A percentile compares a stretch with the other conserved stretches of the same genome.
Evolutionary conservation across 2,113 vertebrate species (phyloP).

Genomic region (Apistogramma diplotaenia): DNA sequence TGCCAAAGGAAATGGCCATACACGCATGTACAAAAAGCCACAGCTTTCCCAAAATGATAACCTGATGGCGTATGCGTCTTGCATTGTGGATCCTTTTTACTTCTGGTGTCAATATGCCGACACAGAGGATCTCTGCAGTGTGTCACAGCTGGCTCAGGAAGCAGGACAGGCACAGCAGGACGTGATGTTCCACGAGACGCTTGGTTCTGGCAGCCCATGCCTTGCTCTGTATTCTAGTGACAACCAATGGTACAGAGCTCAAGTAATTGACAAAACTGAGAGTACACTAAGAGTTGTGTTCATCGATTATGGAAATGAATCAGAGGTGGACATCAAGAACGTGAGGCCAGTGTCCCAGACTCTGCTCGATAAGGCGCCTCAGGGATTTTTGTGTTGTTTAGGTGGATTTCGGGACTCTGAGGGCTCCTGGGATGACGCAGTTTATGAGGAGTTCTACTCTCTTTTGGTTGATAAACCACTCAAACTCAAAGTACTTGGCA

Average conservation of each 20-base stretch:
- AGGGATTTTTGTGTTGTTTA: constrained; percentile 83
- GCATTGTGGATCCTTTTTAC: constrained; percentile 77
- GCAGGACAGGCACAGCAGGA: constrained; percentile 49
- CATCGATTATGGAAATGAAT: constrained; percentile 85
- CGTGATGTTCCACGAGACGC: not conserved
- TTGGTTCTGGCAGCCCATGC: constrained; percentile 76
- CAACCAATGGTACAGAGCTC: constrained; percentile 80
- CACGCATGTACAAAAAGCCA: constrained; percentile 53
- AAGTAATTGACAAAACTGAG: constrained; percentile 58
- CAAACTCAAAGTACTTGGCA: constrained; percentile 69
- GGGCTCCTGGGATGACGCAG: constrained; percentile 76
- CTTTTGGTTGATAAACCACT: constrained; percentile 74
- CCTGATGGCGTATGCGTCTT: constrained; percentile 65
- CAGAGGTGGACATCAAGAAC: constrained; percentile 59
- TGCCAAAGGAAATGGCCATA: not conserved
- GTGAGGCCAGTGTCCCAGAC: constrained; percentile 70
- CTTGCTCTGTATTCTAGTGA: constrained; percentile 79
- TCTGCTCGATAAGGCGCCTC: constrained; percentile 73
- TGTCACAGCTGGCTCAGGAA: constrained; percentile 74
- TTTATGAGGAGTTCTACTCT: constrained; percentile 76
- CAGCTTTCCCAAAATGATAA: constrained; percentile 43
- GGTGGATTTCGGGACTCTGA: constrained; percentile 75
- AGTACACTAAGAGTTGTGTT: constrained; percentile 67
- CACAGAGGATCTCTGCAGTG: constrained; percentile 55
- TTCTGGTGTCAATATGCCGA: constrained; percentile 85